Conservation (phyloP, 1,140 invertebrate genomes). For the Steinernema khuongi region DNA sequence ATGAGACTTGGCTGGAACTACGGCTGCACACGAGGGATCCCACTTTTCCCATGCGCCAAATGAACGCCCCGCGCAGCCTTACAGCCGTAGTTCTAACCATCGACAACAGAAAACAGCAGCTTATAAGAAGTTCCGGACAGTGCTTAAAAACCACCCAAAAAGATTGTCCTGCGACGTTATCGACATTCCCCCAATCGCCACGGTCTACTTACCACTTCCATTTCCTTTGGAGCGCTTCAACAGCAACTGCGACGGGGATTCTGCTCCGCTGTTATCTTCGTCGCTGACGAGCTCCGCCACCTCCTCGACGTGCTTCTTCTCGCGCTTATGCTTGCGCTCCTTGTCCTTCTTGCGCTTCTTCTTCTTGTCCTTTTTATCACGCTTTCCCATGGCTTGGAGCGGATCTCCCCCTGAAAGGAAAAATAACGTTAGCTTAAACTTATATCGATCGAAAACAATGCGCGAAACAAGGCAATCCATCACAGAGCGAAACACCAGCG, state of each 20-base stretch:
- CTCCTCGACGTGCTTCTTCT: background rate
- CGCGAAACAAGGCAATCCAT: background rate
- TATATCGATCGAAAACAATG: background rate
- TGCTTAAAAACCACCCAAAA: background rate
- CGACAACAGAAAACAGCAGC: no score
- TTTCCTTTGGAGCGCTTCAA: conserved; percentile 1
- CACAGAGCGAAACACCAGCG: background rate
- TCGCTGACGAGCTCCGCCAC: background rate
- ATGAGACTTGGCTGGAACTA: no score
- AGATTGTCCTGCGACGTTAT: no score
- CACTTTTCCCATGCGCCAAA: no score
- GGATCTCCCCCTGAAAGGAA: background rate
- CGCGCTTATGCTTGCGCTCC: background rate
- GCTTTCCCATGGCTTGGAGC: background rate
- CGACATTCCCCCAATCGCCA: background rate
- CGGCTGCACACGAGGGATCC: no score
- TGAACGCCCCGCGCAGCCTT: no score
- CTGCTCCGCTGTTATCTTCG: background rate
- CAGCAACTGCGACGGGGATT: background rate
- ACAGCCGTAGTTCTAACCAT: no score
- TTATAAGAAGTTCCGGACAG: no score
- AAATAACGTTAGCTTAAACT: background rate
- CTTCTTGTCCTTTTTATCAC: background rate
- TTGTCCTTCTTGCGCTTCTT: background rate
- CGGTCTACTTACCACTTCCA: background rate